A percentile compares a stretch with the other conserved stretches of the same genome.
Conservation (phyloP, 2,113 vertebrate genomes). For the Callopanchax toddi region DNA sequence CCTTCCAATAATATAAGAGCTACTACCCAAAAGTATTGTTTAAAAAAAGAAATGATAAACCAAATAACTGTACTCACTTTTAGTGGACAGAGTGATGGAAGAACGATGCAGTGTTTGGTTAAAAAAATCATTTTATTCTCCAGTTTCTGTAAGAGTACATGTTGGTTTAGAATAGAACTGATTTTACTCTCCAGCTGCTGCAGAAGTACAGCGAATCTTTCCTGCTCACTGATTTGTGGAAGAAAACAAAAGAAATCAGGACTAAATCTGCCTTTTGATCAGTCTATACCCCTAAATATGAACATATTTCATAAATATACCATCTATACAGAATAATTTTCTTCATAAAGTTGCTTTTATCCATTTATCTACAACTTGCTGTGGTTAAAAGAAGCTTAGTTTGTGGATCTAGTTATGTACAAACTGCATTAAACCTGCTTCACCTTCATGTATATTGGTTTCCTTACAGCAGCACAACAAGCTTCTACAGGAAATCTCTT, state of each 20-base stretch:
- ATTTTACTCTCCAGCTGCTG: slow-evolving; percentile 36
- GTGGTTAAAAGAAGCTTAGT: slow-evolving; percentile 41
- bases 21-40: too few species aligned
- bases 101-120: slow-evolving; percentile 13
- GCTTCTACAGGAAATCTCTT: slow-evolving; percentile 9
- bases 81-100: too few species aligned
- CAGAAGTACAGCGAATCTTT: slow-evolving; percentile 9
- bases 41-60: too few species aligned
- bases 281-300: slow-evolving; percentile 38
- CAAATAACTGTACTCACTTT: too few species aligned
- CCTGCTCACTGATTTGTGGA: slow-evolving; percentile 4
- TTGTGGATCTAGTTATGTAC: slow-evolving; percentile 38
- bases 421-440: slow-evolving; percentile 41
- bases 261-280: slow-evolving; percentile 22
- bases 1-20: too few species aligned
- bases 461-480: slow-evolving; percentile 41
- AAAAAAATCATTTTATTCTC: slow-evolving; percentile 26
- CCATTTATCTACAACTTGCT: slow-evolving; percentile 23
- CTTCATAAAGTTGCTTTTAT: slow-evolving; percentile 52
- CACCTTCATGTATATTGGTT: slow-evolving; percentile 45
- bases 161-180: slow-evolving; percentile 44
- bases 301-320: slow-evolving; percentile 65
- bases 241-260: not conserved
- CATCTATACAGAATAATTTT: slow-evolving; percentile 50
- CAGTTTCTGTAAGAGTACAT: slow-evolving; percentile 30